phyloP scores from a whole-genome alignment of 2,888 invertebrate species.

The Tuberolachnus salignus region DNA sequence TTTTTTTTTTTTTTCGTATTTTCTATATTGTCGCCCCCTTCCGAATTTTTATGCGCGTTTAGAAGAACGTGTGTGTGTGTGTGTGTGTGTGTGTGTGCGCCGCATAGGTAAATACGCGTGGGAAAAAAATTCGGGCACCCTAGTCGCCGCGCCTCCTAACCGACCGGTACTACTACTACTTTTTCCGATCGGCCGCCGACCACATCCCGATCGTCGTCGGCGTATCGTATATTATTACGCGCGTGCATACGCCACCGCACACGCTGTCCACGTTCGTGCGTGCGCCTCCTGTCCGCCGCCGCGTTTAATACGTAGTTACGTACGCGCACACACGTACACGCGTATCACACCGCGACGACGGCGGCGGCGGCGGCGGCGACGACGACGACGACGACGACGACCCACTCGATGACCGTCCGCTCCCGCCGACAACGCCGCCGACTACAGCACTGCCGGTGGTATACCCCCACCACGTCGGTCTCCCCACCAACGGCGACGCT shows the following conservation, averaged over 20 bases:
- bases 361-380: no score
- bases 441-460: neutral
- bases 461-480: neutral
- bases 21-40: no score
- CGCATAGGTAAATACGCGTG: constrained; percentile 18
- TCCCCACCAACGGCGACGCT: neutral
- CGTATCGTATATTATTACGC: no score
- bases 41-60: no score
- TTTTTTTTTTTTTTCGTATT: no score
- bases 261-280: no score
- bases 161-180: no score
- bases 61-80: neutral
- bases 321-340: constrained; percentile 7
- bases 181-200: constrained; percentile 15
- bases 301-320: neutral
- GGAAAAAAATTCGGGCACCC: constrained; percentile 31
- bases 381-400: no score
- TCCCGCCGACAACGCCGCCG: neutral
- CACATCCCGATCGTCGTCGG: neutral
- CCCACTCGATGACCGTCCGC: constrained; percentile 51
- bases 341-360: no score
- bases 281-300: no score
- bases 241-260: no score
- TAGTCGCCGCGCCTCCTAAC: no score
- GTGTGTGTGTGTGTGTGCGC: neutral